Base-by-base conservation (phyloP, 2,888 invertebrate species). In the Liposcelis brunnea region DNA sequence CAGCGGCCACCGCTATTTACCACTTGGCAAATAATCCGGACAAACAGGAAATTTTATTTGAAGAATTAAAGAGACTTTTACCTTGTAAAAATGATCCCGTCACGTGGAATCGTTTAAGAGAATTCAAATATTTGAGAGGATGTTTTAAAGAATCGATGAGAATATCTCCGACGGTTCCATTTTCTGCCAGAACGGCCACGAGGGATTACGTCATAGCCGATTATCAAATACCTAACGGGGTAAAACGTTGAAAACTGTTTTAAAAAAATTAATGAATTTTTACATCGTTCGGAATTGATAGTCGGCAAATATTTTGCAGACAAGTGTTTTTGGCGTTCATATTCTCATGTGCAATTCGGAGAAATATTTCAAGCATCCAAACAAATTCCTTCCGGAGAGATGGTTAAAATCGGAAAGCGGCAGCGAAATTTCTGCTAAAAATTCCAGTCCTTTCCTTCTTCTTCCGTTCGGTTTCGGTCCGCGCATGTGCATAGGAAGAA, bases 1-100 rank as follows among this genome's bases (percentile, higher is more conserved):
- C 81, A 2, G 71, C 74, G 14, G 76, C 81, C 0, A 81, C 81
- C 49, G 75, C 80, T 12, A 69, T 84, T 47, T 83, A 81, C 63
- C 75, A 81, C 57, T 60, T 85, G 52, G 76, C 81, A 7, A 74
- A 72, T 54, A 80, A 82, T 62, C 67, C 68, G 10, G 71, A 76
- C 45, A 75, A 73, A 49, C 84, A 84, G 57, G 68, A 66, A 51
- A 69, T 63, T 50, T 62, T 83, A 44, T 75, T 72, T 55, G 55
- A 67, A 16, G 82, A 84, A 63, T 59, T 81, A 31, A 66, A 69
- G 51, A 58, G 57, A 21, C 62, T 72, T 48, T 63, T 80, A 49
- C 74, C 77, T 8, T 26, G 5, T 4, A 26, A 26, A 26, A 59
- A 56, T 48, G 59, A 60, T 68, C 71, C 58, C 26, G 8, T 26